Evolutionary conservation across 1,140 invertebrate genomes (phyloP).

Genomic region (Atopsyche davidsoni): DNA sequence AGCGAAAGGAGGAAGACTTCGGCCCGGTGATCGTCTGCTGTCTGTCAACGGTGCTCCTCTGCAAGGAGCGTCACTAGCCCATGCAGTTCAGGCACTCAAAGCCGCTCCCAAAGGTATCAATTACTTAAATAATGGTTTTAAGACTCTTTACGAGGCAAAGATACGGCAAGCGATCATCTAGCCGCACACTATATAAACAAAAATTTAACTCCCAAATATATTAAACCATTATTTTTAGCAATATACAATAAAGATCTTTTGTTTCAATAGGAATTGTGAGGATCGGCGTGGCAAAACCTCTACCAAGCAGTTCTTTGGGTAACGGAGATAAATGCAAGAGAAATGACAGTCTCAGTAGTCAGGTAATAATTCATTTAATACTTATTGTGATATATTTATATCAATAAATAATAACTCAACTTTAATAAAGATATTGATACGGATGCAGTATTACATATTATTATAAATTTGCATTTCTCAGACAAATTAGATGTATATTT

Average conservation of each 20-base stretch:
- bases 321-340: slow-evolving; percentile 40
- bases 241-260: neutral
- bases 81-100: slow-evolving; percentile 77
- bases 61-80: slow-evolving; percentile 68
- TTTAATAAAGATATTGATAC: too few relatives aligned
- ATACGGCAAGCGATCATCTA: neutral
- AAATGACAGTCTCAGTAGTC: slow-evolving; percentile 51
- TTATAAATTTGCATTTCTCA: too few relatives aligned
- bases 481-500: too few relatives aligned
- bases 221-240: neutral
- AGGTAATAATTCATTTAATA: slow-evolving; percentile 50
- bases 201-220: neutral
- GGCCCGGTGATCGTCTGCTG: slow-evolving; percentile 79
- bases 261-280: slow-evolving; percentile 56
- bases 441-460: too few relatives aligned
- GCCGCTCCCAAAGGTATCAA: slow-evolving; percentile 63
- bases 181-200: neutral
- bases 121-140: neutral
- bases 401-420: too few relatives aligned
- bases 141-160: neutral
- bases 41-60: slow-evolving; percentile 77
- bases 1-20: slow-evolving; percentile 70
- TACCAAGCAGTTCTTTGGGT: slow-evolving; percentile 61
- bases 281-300: slow-evolving; percentile 81
- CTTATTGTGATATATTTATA: neutral